These are phyloP conservation scores for Drosophila helvetica DNA, from an alignment of 2,888 invertebrate genomes.

Conservation along the genomic window DNA sequence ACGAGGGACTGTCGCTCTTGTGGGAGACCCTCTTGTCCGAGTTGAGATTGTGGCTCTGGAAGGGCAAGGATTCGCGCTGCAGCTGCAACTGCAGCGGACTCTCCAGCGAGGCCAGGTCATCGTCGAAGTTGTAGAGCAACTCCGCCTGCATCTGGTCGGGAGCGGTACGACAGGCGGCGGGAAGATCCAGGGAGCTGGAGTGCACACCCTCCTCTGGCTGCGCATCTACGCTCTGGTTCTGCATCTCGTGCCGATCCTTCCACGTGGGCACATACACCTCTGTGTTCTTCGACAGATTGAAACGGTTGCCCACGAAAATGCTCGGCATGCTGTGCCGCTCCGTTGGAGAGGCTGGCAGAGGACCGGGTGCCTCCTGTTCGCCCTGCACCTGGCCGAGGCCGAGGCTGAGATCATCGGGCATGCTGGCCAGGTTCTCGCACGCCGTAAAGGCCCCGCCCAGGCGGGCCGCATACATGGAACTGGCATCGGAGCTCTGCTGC, in stretches of 20 bases:
- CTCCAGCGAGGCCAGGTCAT: slow-evolving; percentile 49
- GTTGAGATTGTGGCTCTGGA: slow-evolving; percentile 83
- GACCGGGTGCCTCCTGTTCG: slow-evolving; percentile 69
- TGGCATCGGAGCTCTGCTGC: slow-evolving; percentile 87
- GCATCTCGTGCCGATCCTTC: slow-evolving; percentile 80
- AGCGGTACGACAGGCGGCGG: slow-evolving; percentile 84
- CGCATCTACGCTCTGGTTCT: slow-evolving; percentile 76
- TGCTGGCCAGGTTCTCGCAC: slow-evolving; percentile 87
- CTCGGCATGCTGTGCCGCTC: slow-evolving; percentile 88
- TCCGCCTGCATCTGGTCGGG: slow-evolving; percentile 86
- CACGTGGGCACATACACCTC: slow-evolving; percentile 86
- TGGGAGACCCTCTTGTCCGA: slow-evolving; percentile 85
- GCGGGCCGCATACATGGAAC: slow-evolving; percentile 85
- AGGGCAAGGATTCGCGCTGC: slow-evolving; percentile 78
- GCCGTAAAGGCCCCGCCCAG: slow-evolving; percentile 86
- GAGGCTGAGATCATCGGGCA: slow-evolving; percentile 84
- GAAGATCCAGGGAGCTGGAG: slow-evolving; percentile 86
- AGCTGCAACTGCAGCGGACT: slow-evolving; percentile 65
- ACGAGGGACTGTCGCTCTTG: slow-evolving; percentile 53
- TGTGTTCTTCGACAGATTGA: slow-evolving; percentile 85
- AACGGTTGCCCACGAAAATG: slow-evolving; percentile 86
- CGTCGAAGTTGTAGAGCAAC: slow-evolving; percentile 85
- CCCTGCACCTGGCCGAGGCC: slow-evolving; percentile 85
- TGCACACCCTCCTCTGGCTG: slow-evolving; percentile 82
- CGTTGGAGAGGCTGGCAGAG: slow-evolving; percentile 52